phyloP scores from a whole-genome alignment of 1,140 invertebrate genomes.

The Cotesia glomerata region DNA sequence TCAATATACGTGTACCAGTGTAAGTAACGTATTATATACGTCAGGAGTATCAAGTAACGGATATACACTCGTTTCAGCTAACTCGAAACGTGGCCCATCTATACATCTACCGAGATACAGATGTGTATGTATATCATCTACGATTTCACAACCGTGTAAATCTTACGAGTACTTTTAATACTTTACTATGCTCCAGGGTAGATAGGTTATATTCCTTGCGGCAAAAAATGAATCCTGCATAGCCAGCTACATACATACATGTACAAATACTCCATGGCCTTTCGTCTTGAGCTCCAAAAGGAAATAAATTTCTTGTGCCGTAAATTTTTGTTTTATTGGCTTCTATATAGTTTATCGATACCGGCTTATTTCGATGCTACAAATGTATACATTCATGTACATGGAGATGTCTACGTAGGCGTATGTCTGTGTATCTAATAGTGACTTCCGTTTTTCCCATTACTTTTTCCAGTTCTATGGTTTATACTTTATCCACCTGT shows the following conservation, averaged over 20 bases:
- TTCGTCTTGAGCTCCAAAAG: neutral
- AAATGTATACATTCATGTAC: too few species aligned
- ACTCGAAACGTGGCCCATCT: too few species aligned
- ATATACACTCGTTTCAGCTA: conserved; percentile 6
- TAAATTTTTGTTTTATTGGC: conserved; percentile 42
- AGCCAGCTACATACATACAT: neutral
- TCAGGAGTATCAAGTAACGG: neutral
- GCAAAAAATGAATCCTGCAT: conserved; percentile 5
- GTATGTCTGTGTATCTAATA: neutral
- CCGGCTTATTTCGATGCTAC: conserved; percentile 34
- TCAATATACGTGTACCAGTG: neutral
- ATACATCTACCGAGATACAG: neutral
- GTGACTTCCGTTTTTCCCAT: conserved; percentile 4
- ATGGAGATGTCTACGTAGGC: too few species aligned
- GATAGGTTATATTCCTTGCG: conserved; percentile 29
- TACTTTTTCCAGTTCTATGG: neutral
- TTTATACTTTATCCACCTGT: too few species aligned
- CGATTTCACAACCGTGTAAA: conserved; percentile 47
- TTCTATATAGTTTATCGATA: conserved; percentile 44
- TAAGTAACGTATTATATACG: conserved; percentile 3
- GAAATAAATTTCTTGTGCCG: conserved; percentile 18
- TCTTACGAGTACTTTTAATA: conserved; percentile 44
- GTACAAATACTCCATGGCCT: neutral
- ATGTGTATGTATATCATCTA: conserved; percentile 32
- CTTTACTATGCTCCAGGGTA: conserved; percentile 33